Evolutionary conservation across 2,888 invertebrate species (phyloP), one percentile per base, ranked within the genome.

Genomic region (Hypselothyrea guttata): DNA sequence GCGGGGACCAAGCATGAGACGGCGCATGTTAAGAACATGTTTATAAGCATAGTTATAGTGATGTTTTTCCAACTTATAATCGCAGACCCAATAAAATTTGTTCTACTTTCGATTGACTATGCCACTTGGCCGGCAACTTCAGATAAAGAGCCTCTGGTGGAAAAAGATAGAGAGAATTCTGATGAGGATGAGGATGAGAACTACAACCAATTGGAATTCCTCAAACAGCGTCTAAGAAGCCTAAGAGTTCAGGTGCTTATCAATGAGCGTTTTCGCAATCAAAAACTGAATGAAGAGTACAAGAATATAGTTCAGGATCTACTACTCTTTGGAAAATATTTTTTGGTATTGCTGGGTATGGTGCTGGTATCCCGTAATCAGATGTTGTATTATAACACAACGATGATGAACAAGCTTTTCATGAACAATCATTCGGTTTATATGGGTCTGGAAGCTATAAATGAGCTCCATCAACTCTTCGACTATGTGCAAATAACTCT

Each of bases 361-460:
- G 58, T 89, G 1, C 54, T 85, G 4, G 75, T 78, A 0, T 66
- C 86, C 0, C 69, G 79, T 0, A 81, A 88, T 46, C 44, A 71
- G 0, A 46, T 68, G 0, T 12, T 66, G 0, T 89, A 81, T 48
- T 78, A 86, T 42, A 89, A 88, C 15, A 89, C 87, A 1, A 31
- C 53, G 1, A 71, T 48, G 9, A 33, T 86, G 9, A 53, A 54
- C 4, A 11, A 33, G 0, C 58, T 88, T 1, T 38, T 89, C 1
- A 60, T 37, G 18, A 12, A 60, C 0, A 81, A 81, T 46, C 78
- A 77, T 5, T 75, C 82, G 7, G 58, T 54, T 1, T 47, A 60
- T 3, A 48, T 61, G n/a, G 71, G 78, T 0, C 31, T 82, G 0
- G 13, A 51, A 0, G 58, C 56, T 1, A 61, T 89, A 2, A 15